These are phyloP conservation scores for Eolophus roseicapilla DNA, from an alignment of 2,113 vertebrate species.

Conservation along the genomic window DNA sequence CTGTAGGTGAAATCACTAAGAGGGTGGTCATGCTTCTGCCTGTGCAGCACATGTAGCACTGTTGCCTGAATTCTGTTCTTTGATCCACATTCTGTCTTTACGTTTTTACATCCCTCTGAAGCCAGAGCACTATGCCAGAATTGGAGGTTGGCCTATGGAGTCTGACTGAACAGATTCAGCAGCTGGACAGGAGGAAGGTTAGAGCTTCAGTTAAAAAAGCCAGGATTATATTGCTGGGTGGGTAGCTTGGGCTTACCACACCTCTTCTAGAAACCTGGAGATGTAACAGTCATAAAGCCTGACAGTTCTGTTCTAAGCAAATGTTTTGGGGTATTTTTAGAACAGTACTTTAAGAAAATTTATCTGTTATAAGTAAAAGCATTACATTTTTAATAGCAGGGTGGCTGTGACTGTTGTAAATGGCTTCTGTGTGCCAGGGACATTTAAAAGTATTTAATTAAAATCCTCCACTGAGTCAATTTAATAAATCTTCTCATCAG, in stretches of 20 bases:
- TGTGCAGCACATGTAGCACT: neutral
- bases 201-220: neutral
- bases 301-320: neutral
- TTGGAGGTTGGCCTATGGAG: neutral
- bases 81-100: neutral
- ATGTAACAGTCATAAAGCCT: neutral
- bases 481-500: neutral
- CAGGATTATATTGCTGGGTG: neutral
- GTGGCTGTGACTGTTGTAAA: neutral
- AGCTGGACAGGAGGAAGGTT: neutral
- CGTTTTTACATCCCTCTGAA: neutral
- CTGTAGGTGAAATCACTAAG: neutral
- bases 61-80: neutral
- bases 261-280: neutral
- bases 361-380: neutral
- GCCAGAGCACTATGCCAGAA: neutral
- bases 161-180: neutral
- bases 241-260: neutral
- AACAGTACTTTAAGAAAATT: neutral
- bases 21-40: neutral
- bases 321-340: neutral
- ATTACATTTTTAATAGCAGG: neutral
- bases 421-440: neutral
- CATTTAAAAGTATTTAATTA: neutral
- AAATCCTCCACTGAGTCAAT: neutral